These are phyloP conservation scores for Zhengitettix transpicula DNA, from an alignment of 2,888 invertebrate genomes.

Conservation along the genomic window DNA sequence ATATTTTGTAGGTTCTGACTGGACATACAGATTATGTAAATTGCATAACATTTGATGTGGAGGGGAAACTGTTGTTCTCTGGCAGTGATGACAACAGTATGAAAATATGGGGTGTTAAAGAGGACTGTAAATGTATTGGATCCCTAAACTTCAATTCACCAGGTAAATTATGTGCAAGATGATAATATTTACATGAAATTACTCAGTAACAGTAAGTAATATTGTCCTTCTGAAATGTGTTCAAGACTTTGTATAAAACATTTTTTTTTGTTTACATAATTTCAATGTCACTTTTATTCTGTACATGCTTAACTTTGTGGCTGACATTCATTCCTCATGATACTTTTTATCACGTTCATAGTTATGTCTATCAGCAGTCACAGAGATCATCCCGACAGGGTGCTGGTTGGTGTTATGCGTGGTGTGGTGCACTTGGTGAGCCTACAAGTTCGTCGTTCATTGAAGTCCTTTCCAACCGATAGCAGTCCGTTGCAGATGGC, in stretches of 20 bases:
- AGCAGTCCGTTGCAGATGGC: slow-evolving; percentile 41
- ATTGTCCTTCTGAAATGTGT: no score
- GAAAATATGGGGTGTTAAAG: slow-evolving; percentile 42
- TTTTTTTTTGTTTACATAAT: no score
- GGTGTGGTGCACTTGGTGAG: slow-evolving; percentile 60
- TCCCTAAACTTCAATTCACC: slow-evolving; percentile 48
- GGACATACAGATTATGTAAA: slow-evolving; percentile 55
- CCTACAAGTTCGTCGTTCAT: slow-evolving; percentile 43
- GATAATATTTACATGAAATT: no score
- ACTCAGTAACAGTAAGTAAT: no score
- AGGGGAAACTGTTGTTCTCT: slow-evolving; percentile 51
- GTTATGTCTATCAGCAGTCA: slow-evolving; percentile 42
- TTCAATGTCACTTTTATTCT: no score
- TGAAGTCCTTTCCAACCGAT: slow-evolving; percentile 45
- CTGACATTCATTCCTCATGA: no score
- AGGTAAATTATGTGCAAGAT: slow-evolving; percentile 21
- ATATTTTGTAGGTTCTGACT: slow-evolving; percentile 32
- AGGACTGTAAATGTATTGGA: slow-evolving; percentile 32
- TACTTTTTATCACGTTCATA: slow-evolving; percentile 8
- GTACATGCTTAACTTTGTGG: no score
- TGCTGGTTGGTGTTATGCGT: slow-evolving; percentile 57
- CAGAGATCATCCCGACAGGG: slow-evolving; percentile 46
- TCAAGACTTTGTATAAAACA: no score
- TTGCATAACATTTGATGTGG: slow-evolving; percentile 48
- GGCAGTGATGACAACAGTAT: slow-evolving; percentile 62